Evolutionary conservation across 2,888 invertebrate genomes (phyloP), one percentile per base, ranked within the genome.

Genomic region (Rotaria sp.): DNA sequence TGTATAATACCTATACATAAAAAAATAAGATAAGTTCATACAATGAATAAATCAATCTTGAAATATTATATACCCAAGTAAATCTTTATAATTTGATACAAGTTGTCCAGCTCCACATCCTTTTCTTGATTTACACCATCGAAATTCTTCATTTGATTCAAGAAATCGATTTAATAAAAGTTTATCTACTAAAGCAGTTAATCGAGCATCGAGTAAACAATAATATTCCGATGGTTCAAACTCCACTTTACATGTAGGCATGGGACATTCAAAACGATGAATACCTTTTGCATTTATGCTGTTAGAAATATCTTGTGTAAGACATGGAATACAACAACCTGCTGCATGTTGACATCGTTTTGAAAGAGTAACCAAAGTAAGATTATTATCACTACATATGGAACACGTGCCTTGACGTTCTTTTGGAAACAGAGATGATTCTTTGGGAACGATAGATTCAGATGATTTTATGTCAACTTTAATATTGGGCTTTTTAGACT

Each of bases 81-180:
- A 15, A 26, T 80, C 45, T 26, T 26, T 26, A 45, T 80, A 21
- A n/a, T 80, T 80, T 5, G 45, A 45, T 26, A 80, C 41, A 26
- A 80, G 45, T n/a, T 80, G 80, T 26, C 80, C 80, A 13, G 80
- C 80, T 45, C 80, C 80, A 45, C 80, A 80, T 26, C 80, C 80
- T 26, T 80, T 80, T 4, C 21, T 26, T 13, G 41, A 45, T 80
- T 80, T 80, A 45, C 80, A 80, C 80, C 80, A 80, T 13, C 80
- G 45, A 45, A 80, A 80, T 45, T 80, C 80, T 45, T 80, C 80
- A 80, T 45, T 35, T 7, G 24, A 26, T 80, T 80, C 80, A 10
- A 80, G 15, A 45, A 0, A 11, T n/a, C 26, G n/a, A 80, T 80
- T 18, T 45, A 80, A 80, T n/a, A 80, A 80, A 11, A 80, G n/a